phyloP scores from a whole-genome alignment of 1,140 invertebrate species.

The Drosophila insularis region DNA sequence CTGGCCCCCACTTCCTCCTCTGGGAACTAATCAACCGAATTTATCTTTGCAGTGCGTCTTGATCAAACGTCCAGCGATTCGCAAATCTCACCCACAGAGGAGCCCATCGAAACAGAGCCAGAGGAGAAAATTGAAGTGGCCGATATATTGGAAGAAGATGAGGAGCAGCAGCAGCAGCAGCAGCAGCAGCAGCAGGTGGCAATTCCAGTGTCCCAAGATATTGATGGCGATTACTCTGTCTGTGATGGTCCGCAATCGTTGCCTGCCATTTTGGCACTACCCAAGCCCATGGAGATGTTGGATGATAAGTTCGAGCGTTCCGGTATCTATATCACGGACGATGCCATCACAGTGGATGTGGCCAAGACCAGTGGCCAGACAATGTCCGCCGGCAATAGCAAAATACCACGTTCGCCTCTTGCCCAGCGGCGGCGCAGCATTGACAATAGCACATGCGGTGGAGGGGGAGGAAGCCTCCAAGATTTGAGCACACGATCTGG shows the following conservation, averaged over 20 bases:
- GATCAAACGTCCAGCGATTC: conserved; percentile 82
- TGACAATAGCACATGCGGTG: conserved; percentile 65
- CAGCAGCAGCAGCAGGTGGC: conserved; percentile 10
- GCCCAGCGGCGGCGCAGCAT: conserved; percentile 69
- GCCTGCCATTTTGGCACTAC: conserved; percentile 58
- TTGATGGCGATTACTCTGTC: conserved; percentile 34
- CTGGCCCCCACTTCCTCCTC: not conserved
- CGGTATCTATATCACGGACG: conserved; percentile 83
- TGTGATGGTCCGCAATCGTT: conserved; percentile 71
- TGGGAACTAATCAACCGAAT: not conserved
- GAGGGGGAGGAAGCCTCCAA: conserved; percentile 66
- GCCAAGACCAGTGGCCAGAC: conserved; percentile 86
- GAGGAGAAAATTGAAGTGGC: conserved; percentile 24
- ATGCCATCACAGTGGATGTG: conserved; percentile 86
- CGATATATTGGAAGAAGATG: conserved; percentile 31
- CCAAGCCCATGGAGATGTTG: conserved; percentile 16
- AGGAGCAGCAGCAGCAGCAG: conserved; percentile 23
- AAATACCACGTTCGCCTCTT: conserved; percentile 73
- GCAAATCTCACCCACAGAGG: conserved; percentile 76
- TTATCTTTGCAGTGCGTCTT: conserved; percentile 67
- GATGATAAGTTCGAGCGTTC: conserved; percentile 72
- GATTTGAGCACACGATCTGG: conserved; percentile 63
- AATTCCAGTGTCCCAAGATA: not conserved
- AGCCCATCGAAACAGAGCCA: conserved; percentile 41
- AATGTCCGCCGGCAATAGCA: conserved; percentile 70